Evolutionary conservation across 2,888 invertebrate species (phyloP), one percentile per base, ranked within the genome.

Genomic region (Altica lythri): DNA sequence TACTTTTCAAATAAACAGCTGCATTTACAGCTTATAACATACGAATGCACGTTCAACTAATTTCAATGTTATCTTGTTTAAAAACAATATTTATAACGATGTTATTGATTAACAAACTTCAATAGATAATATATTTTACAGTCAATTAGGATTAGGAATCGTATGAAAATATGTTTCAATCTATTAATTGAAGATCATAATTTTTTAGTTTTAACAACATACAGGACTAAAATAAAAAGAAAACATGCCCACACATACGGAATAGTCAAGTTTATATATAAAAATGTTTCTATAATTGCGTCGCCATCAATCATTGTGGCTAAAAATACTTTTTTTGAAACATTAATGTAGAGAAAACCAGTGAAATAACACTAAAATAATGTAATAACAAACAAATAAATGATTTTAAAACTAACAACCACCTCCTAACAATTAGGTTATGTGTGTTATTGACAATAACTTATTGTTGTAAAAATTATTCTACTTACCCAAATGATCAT

Each of bases 401-500:
- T 2, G 14, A 12, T 3, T 12, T 32, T 29, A 27, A 49, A 29
- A 32, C 25, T 29, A 29, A 12, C 8, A 2, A 53, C 9, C 29
- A 51, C 51, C 35, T 51, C 51, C 47, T 50, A 46, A 55, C 17
- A 51, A 46, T 46, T n/a, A 50, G 51, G 55, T 55, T 47, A 43
- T 47, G 47, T 47, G 25, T 49, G 45, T n/a, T n/a, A n/a, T n/a
- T n/a, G n/a, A n/a, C n/a, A n/a, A n/a, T n/a, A n/a, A n/a, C n/a
- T n/a, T n/a, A n/a, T n/a, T n/a, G n/a, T n/a, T 25, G 18, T 45
- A 14, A 17, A 48, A 49, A 49, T 25, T 18, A 22, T 10, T 30
- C 3, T 17, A 59, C 60, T 47, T 46, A 60, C 60, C 60, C 13
- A 60, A 46, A 46, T 60, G 55, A 32, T 60, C 60, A 48, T 55